Conservation (phyloP, 2,888 invertebrate species). For the Acleris holmiana region DNA sequence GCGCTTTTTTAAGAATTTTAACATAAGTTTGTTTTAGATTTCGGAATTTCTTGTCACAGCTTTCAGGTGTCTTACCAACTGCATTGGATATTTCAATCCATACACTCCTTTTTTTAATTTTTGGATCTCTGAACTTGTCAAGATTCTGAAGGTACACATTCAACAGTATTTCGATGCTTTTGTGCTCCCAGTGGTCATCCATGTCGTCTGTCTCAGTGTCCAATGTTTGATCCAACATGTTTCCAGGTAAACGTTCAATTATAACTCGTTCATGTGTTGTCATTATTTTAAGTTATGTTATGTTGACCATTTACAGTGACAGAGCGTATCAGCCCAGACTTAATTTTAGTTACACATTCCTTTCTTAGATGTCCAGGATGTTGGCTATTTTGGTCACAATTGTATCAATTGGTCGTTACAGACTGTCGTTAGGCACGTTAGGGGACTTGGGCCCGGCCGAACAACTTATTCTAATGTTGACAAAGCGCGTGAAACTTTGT, state of each 20-base stretch:
- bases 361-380: slow-evolving; percentile 22
- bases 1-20: slow-evolving; percentile 71
- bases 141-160: slow-evolving; percentile 69
- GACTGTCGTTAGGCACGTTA: slow-evolving; percentile 28
- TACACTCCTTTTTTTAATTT: slow-evolving; percentile 75
- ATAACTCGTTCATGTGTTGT: not conserved
- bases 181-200: slow-evolving; percentile 75
- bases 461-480: not conserved
- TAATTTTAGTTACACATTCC: not conserved
- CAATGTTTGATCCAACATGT: slow-evolving; percentile 47
- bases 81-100: slow-evolving; percentile 70
- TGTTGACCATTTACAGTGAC: not conserved
- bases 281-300: not conserved
- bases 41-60: slow-evolving; percentile 77
- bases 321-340: not conserved
- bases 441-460: not conserved
- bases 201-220: slow-evolving; percentile 62
- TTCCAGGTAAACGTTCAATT: not conserved
- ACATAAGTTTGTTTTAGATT: slow-evolving; percentile 77
- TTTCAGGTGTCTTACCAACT: slow-evolving; percentile 69
- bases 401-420: slow-evolving; percentile 38
- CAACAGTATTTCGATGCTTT: slow-evolving; percentile 62
- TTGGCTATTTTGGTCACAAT: slow-evolving; percentile 33
- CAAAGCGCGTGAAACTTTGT: slow-evolving; percentile 4
- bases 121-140: slow-evolving; percentile 74